Conservation (phyloP, 2,797 vertebrate genomes). For the Champsocephalus gunnari region DNA sequence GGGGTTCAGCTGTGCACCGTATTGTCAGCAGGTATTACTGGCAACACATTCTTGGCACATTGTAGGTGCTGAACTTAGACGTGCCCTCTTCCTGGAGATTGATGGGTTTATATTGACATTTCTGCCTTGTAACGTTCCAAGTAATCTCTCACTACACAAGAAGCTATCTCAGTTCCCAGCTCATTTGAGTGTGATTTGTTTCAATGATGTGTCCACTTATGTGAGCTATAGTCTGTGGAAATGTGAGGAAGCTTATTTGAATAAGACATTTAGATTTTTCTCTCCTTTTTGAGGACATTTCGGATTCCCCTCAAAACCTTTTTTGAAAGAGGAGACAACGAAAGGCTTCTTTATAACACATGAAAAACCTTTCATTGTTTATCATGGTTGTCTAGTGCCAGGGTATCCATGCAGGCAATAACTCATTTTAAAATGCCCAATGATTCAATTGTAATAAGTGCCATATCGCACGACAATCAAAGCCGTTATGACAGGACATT, state of each 20-base stretch:
- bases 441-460: slow-evolving; percentile 47
- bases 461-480: slow-evolving; percentile 34
- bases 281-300: slow-evolving; percentile 2
- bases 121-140: slow-evolving; percentile 56
- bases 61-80: slow-evolving; percentile 53
- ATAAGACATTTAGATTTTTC: background rate
- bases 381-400: slow-evolving; percentile 29
- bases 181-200: slow-evolving; percentile 33
- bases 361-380: background rate
- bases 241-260: background rate
- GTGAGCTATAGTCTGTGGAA: slow-evolving; percentile 11
- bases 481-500: slow-evolving; percentile 18
- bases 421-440: slow-evolving; percentile 40
- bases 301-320: background rate
- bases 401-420: slow-evolving; percentile 25
- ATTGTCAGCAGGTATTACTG: slow-evolving; percentile 24
- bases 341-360: background rate
- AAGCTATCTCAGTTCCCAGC: slow-evolving; percentile 42
- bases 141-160: slow-evolving; percentile 54
- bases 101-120: slow-evolving; percentile 66
- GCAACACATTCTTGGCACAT: slow-evolving; percentile 56
- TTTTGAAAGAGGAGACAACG: background rate
- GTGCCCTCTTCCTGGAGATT: slow-evolving; percentile 49
- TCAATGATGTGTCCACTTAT: slow-evolving; percentile 14
- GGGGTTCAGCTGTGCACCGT: slow-evolving; percentile 2